phyloP scores from a whole-genome alignment of 2,113 vertebrate species.

The Sardina pilchardus region DNA sequence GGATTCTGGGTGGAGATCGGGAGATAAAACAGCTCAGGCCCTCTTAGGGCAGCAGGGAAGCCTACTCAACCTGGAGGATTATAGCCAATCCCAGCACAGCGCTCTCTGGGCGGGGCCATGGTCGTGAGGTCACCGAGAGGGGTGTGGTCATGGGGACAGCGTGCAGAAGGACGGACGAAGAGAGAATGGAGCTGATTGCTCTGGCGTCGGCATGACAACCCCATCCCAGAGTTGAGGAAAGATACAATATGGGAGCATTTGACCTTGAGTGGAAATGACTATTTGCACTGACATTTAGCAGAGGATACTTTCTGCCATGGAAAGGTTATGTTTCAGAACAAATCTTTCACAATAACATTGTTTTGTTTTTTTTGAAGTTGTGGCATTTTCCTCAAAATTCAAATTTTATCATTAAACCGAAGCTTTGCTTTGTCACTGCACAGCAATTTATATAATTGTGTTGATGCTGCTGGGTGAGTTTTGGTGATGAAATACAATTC shows the following conservation, averaged over 20 bases:
- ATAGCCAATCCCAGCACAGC: conserved; percentile 47
- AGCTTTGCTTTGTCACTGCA: neutral
- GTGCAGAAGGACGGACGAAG: conserved; percentile 4
- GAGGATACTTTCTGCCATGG: neutral
- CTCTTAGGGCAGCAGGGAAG: conserved; percentile 49
- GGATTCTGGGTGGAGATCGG: conserved; percentile 45
- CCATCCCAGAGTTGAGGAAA: neutral
- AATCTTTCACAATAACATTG: neutral
- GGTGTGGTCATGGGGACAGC: neutral
- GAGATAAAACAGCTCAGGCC: conserved; percentile 61
- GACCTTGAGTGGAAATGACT: neutral
- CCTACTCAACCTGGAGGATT: conserved; percentile 59
- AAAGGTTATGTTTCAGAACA: neutral
- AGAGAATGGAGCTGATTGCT: conserved; percentile 13
- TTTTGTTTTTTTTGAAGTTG: neutral
- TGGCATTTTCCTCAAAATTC: neutral
- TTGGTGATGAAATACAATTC: neutral
- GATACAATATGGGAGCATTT: neutral
- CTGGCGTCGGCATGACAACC: neutral
- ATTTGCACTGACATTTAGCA: neutral
- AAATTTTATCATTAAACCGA: neutral
- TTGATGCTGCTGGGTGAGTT: neutral
- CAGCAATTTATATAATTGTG: conserved; percentile 7
- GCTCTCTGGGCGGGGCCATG: conserved; percentile 36
- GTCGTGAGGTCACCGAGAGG: conserved; percentile 22